phyloP scores from a whole-genome alignment of 2,113 vertebrate genomes.

The Bos taurus region DNA sequence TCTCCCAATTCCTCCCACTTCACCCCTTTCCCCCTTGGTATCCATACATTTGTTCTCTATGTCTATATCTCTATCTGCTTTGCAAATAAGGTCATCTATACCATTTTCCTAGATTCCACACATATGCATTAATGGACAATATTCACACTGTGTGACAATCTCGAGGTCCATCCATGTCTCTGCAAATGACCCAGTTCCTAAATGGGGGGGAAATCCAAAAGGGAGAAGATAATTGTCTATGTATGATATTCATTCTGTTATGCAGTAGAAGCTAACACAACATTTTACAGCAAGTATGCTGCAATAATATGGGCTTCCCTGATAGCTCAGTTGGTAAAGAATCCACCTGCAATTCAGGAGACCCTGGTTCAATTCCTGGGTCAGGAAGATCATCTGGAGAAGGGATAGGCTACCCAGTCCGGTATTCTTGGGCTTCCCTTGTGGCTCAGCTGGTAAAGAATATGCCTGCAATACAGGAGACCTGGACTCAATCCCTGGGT shows the following conservation, averaged over 20 bases:
- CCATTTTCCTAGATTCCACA: background rate
- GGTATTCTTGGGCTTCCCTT: background rate
- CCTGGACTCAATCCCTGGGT: background rate
- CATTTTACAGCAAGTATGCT: background rate
- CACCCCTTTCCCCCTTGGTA: background rate
- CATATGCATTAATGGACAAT: background rate
- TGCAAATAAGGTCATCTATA: background rate
- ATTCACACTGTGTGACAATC: background rate
- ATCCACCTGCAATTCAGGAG: background rate
- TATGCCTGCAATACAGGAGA: background rate
- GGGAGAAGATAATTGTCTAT: background rate
- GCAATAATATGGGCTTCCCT: background rate
- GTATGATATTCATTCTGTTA: background rate
- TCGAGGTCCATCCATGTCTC: background rate
- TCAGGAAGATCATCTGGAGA: background rate
- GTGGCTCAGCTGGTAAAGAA: background rate
- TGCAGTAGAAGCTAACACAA: background rate
- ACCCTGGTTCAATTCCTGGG: background rate
- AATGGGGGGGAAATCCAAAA: background rate
- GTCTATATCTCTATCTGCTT: background rate
- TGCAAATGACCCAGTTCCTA: background rate
- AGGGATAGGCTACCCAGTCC: background rate
- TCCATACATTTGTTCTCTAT: background rate
- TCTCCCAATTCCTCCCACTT: background rate
- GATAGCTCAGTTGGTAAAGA: background rate